Percentiles rank a stretch among this genome's conserved stretches.
These are phyloP conservation scores for Podarcis raffonei DNA, from an alignment of 2,113 vertebrate genomes.

Conservation along the genomic window DNA sequence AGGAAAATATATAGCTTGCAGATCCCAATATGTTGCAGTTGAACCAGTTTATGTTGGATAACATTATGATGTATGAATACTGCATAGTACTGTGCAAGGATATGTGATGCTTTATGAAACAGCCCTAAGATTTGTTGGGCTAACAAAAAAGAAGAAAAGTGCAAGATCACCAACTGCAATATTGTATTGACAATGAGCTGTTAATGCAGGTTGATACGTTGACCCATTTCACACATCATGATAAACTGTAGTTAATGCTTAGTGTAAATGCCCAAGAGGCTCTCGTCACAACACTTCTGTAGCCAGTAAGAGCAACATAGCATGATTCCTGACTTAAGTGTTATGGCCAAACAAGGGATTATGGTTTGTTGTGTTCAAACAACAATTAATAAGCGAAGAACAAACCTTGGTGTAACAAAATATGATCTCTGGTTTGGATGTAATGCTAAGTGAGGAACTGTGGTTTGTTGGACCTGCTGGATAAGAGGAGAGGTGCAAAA, in stretches of 20 bases:
- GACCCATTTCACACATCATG: neutral
- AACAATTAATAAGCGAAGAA: neutral
- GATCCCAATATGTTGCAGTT: slow-evolving; percentile 20
- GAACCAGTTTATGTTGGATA: slow-evolving; percentile 18
- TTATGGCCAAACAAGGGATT: neutral
- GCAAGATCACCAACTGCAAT: neutral
- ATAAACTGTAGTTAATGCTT: neutral
- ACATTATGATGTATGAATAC: neutral
- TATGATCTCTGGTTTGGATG: neutral
- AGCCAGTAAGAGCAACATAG: neutral
- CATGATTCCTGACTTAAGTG: neutral
- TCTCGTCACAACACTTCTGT: too few species aligned
- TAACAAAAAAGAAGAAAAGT: neutral
- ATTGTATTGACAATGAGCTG: neutral
- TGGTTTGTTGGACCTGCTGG: too few species aligned
- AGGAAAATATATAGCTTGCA: slow-evolving; percentile 40
- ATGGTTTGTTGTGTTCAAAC: neutral
- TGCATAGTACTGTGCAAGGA: neutral
- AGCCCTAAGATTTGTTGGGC: neutral
- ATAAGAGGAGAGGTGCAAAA: too few species aligned
- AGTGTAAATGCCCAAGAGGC: neutral
- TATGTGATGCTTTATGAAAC: neutral
- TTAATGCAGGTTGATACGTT: neutral
- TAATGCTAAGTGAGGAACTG: too few species aligned
- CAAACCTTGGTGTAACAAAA: neutral